These are phyloP conservation scores for Argyrosomus regius DNA, from an alignment of 2,797 vertebrate species.

Conservation along the genomic window DNA sequence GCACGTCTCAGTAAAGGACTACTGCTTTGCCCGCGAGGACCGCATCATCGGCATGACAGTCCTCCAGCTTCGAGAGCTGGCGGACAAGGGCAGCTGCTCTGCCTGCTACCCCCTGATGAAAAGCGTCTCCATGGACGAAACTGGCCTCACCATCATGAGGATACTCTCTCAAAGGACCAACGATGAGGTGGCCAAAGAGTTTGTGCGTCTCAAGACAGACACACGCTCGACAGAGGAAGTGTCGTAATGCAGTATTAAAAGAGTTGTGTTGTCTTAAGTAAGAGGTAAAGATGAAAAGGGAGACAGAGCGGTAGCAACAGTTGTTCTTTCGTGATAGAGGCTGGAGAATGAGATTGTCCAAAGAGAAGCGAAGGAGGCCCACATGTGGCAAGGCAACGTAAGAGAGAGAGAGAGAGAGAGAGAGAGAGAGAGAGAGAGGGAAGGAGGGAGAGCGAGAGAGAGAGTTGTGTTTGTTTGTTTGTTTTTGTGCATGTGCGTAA, in stretches of 20 bases:
- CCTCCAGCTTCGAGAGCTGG: constrained; percentile 91
- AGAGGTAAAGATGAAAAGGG: constrained; percentile 48
- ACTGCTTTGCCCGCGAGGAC: constrained; percentile 98
- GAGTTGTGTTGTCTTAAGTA: constrained; percentile 75
- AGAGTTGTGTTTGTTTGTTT: constrained; percentile 87
- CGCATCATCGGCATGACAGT: constrained; percentile 95
- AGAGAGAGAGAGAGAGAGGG: constrained; percentile 39
- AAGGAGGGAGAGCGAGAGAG: constrained; percentile 63
- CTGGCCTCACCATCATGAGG: constrained; percentile 95
- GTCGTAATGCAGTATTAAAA: constrained; percentile 78
- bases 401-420: constrained; percentile 4
- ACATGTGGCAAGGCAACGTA: constrained; percentile 46
- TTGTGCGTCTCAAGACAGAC: constrained; percentile 97
- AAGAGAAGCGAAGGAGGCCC: constrained; percentile 65
- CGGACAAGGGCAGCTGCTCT: constrained; percentile 88
- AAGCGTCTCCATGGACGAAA: constrained; percentile 92
- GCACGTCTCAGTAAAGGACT: constrained; percentile 97
- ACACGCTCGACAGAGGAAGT: constrained; percentile 92
- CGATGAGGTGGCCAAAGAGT: constrained; percentile 98
- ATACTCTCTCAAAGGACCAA: constrained; percentile 98
- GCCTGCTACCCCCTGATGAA: constrained; percentile 92
- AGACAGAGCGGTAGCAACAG: constrained; percentile 49
- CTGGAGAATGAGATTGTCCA: constrained; percentile 72
- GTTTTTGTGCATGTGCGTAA: constrained; percentile 96
- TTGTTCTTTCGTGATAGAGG: constrained; percentile 51